phyloP scores from a whole-genome alignment of 2,888 invertebrate genomes.

The Arge pagana region DNA sequence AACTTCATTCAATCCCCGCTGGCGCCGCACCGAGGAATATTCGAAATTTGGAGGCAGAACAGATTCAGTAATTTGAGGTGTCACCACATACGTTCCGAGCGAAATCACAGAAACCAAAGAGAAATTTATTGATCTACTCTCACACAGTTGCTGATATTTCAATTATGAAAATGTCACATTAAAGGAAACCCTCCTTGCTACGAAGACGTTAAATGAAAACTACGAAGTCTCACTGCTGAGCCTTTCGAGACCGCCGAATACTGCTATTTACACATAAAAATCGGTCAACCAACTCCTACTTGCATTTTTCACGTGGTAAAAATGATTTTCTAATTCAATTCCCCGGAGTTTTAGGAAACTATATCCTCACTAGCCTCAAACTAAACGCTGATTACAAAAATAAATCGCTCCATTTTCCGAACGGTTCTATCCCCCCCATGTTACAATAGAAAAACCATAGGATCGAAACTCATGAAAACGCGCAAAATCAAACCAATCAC shows the following conservation, averaged over 20 bases:
- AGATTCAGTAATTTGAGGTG: no score
- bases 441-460: not conserved
- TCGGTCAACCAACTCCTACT: not conserved
- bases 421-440: constrained; percentile 5
- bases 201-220: constrained; percentile 19
- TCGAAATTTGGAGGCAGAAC: no score
- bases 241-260: constrained; percentile 18
- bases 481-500: no score
- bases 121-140: constrained; percentile 1
- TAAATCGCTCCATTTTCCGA: constrained; percentile 2
- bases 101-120: no score
- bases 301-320: constrained; percentile 22
- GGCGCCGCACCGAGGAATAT: no score
- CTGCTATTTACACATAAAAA: constrained; percentile 10
- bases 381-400: constrained; percentile 11
- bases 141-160: constrained; percentile 18
- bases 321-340: constrained; percentile 16
- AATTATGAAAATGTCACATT: constrained; percentile 18
- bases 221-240: constrained; percentile 18
- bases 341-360: constrained; percentile 22
- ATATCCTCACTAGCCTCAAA: constrained; percentile 12
- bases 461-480: no score
- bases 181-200: constrained; percentile 6
- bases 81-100: no score
- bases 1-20: no score